Conservation (phyloP, 2,113 vertebrate genomes). For the Pardalotus punctatus region DNA sequence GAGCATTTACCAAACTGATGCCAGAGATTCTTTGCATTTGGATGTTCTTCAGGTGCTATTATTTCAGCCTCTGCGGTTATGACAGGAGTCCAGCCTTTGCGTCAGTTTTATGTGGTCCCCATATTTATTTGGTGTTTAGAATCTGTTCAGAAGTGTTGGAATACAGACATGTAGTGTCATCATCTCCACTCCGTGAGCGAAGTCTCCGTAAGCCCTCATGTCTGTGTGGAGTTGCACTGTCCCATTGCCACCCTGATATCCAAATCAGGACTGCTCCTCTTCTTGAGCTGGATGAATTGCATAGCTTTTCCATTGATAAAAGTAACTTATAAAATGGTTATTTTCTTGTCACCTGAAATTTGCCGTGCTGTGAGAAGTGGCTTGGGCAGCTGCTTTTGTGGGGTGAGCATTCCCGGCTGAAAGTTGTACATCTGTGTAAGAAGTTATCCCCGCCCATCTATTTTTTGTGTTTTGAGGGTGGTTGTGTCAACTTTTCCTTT, state of each 20-base stretch:
- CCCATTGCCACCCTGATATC: neutral
- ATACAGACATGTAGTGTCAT: rapidly evolving
- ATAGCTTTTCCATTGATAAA: neutral
- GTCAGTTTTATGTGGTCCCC: neutral
- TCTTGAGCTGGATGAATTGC: neutral
- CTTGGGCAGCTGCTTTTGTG: neutral
- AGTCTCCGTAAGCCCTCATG: rapidly evolving
- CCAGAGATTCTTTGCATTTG: neutral
- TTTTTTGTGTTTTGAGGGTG: neutral
- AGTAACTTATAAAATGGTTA: neutral
- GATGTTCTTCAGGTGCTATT: neutral
- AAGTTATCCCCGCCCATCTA: neutral
- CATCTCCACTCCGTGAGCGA: rapidly evolving
- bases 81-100: neutral
- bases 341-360: neutral
- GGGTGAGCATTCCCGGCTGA: neutral
- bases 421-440: neutral
- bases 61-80: neutral
- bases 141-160: neutral
- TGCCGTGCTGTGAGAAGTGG: neutral
- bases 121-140: neutral
- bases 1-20: neutral
- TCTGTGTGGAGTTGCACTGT: neutral
- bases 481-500: neutral
- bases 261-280: neutral